Conservation (phyloP, 1,140 invertebrate genomes). For the Euura lappo region DNA sequence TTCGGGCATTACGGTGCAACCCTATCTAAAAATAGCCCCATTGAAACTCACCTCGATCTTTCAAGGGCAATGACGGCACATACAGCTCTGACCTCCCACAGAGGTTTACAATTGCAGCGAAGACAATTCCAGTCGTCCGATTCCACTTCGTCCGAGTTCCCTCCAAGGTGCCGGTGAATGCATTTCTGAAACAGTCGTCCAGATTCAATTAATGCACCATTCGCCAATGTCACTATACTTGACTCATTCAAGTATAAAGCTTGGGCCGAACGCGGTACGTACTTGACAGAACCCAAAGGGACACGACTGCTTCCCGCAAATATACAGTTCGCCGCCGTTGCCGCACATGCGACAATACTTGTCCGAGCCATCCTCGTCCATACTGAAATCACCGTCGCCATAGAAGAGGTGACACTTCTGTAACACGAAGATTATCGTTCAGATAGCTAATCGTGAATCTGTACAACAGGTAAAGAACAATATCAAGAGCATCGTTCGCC, state of each 20-base stretch:
- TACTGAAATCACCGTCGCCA: slow-evolving; percentile 57
- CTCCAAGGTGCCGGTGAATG: slow-evolving; percentile 61
- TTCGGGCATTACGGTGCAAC: neutral
- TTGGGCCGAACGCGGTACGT: slow-evolving; percentile 18
- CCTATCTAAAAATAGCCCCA: neutral
- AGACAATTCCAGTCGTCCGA: slow-evolving; percentile 64
- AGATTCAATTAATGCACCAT: neutral
- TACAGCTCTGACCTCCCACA: slow-evolving; percentile 54
- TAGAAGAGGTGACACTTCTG: slow-evolving; percentile 65
- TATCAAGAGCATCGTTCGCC: slow-evolving; percentile 7
- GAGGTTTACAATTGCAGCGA: slow-evolving; percentile 57
- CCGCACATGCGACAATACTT: slow-evolving; percentile 68
- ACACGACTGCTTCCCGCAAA: slow-evolving; percentile 60
- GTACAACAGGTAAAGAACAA: neutral
- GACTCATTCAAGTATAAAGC: neutral
- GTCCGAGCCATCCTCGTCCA: slow-evolving; percentile 59
- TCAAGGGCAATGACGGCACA: slow-evolving; percentile 37
- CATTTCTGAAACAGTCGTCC: slow-evolving; percentile 48
- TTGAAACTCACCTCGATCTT: slow-evolving; percentile 32
- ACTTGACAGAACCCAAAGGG: slow-evolving; percentile 64
- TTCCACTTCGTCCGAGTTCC: slow-evolving; percentile 47
- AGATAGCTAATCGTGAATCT: slow-evolving; percentile 2
- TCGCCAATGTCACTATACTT: neutral
- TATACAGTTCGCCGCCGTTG: slow-evolving; percentile 62
- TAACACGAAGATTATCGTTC: slow-evolving; percentile 23